phyloP scores from a whole-genome alignment of 2,797 vertebrate species.

The Garrulus glandarius region DNA sequence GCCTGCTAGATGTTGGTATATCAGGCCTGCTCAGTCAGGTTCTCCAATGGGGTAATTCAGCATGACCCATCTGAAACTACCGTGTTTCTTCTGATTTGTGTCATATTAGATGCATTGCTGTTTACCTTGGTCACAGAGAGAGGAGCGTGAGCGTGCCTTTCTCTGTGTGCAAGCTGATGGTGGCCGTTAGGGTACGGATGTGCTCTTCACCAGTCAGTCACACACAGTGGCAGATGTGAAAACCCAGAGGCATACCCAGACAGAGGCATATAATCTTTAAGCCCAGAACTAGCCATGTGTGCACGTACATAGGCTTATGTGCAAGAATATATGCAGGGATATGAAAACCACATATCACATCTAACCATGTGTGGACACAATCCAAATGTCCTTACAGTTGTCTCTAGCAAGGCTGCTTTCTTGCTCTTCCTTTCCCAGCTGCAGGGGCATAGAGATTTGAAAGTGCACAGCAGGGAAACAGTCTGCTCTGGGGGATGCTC shows the following conservation, averaged over 20 bases:
- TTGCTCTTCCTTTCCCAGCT: not conserved
- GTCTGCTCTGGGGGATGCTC: not conserved
- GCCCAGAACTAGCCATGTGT: not conserved
- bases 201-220: not conserved
- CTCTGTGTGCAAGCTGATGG: not conserved
- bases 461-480: not conserved
- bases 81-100: not conserved
- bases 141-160: not conserved
- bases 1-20: not conserved
- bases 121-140: not conserved
- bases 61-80: not conserved
- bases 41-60: not conserved
- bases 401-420: not conserved
- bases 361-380: not conserved
- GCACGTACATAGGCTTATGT: not conserved
- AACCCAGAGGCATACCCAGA: not conserved
- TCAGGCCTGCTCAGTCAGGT: not conserved
- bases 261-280: not conserved
- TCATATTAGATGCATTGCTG: not conserved
- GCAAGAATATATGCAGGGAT: not conserved
- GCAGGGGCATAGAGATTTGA: not conserved
- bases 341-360: not conserved
- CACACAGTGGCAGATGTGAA: constrained; percentile 8
- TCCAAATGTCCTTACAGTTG: not conserved
- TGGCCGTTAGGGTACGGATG: not conserved